Base-by-base conservation (phyloP, 2,797 vertebrate species). In the Clarias pachynema region DNA sequence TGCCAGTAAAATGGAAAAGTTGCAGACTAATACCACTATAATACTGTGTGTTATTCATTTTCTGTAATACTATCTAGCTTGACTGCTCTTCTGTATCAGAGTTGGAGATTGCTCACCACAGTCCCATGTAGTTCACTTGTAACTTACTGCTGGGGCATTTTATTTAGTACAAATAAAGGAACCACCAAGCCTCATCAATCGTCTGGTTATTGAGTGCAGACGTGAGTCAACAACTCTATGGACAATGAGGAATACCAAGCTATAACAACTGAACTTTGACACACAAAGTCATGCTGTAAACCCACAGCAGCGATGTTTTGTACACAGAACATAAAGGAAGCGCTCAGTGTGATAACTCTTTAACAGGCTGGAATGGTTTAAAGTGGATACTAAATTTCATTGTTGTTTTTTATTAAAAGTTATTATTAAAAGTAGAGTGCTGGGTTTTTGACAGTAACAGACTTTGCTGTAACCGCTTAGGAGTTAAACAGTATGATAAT, bases 81-180 rank as follows among this genome's bases (percentile, higher is more conserved):
- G 22, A 49, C 3, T 4, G 5, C n/a, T 53, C 20, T 74, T 44
- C 14, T 74, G 4, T 18, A 24, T 74, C 24, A 53, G 69, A 40
- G 44, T 44, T 53, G 40, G 40, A 26, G 24, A 1, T 40, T 24
- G 18, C 31, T 37, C 16, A 34, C 16, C 31, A 16, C 1, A 5
- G 20, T 20, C 26, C 24, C 18, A 15, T 12, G 26, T 5, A 31
- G 8, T 10, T 12, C 26, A 29, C 7, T 49, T 49, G 44, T 49
- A 49, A 5, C 8, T 74, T 16, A 74, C 4, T 1, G 22, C 31
- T n/a, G 12, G 3, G 15, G 1, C 57, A 1, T 78, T 78, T 60
- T 60, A 78, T 78, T 34, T 78, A 37, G 31, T 20, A 78, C 29
- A 12, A 79, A 79, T 62, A 79, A 62, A 79, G 75, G 57, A 79